These are phyloP conservation scores for Lasioglossum calceatum DNA, from an alignment of 2,888 invertebrate genomes.

Conservation along the genomic window DNA sequence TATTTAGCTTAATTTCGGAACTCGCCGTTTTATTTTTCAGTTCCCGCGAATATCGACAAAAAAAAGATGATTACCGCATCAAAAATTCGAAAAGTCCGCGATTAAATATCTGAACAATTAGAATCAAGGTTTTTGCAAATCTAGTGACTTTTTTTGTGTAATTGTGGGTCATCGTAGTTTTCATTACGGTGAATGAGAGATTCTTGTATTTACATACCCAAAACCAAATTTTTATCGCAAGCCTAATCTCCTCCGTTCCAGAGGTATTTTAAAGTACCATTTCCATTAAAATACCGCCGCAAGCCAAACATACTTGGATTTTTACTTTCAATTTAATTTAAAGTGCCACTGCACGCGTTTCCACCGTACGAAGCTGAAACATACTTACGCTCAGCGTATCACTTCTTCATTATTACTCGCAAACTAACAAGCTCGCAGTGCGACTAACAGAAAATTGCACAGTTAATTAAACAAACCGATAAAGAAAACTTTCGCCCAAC, in stretches of 20 bases:
- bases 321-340: not conserved
- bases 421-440: not conserved
- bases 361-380: not conserved
- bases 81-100: not conserved
- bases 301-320: not conserved
- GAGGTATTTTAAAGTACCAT: not conserved
- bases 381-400: not conserved
- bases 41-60: no score
- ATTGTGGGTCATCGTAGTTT: not conserved
- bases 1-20: not conserved
- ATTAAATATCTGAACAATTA: not conserved
- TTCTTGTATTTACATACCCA: not conserved
- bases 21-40: no score
- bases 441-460: not conserved
- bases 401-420: not conserved
- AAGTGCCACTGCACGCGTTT: not conserved
- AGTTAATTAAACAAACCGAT: not conserved
- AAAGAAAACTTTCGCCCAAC: not conserved
- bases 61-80: no score
- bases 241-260: not conserved
- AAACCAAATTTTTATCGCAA: not conserved
- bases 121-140: not conserved
- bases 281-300: not conserved
- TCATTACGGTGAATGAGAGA: no score
- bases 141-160: not conserved